Evolutionary conservation across 2,888 invertebrate genomes (phyloP), one percentile per base, ranked within the genome.

Genomic region (Drosophila dives): DNA sequence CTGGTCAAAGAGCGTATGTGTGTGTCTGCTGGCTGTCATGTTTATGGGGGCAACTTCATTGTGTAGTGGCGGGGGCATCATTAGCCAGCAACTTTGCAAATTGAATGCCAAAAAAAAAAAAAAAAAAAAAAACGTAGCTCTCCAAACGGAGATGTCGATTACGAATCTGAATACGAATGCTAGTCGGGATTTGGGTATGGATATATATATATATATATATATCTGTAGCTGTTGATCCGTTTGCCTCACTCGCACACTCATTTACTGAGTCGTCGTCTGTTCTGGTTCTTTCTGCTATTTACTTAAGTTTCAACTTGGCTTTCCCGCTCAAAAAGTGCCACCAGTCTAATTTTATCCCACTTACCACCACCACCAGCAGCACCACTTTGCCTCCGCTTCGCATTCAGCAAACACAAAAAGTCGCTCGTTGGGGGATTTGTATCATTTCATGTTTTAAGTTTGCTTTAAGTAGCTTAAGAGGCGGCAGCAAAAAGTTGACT

Each of bases 401-500:
- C 32, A 20, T 55, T 29, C n/a, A n/a, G n/a, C 26, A 38, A 55
- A 55, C 38, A 23, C 49, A 40, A 32, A 54, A 53, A 53, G 58
- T 48, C 70, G 51, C 50, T 64, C 77, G 51, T 68, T 76, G 67
- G 89, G 89, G 90, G 89, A 90, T 80, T 86, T 90, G 84, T 77
- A 77, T 88, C 84, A 71, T 77, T 83, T 83, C 90, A 71, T 89
- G 90, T 84, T 88, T 90, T 88, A 84, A 90, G 84, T 84, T 90
- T 72, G 42, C 84, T 84, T 90, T 90, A 88, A 84, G 84, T 86
- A 90, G 89, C 84, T 80, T 65, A 82, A 86, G 78, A 73, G 59
- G 60, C 67, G 53, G 36, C 53, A 62, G 75, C 69, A 67, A 73
- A 64, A 69, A 77, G 65, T 78, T 81, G 74, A 81, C 64, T 64